Percentiles rank a stretch among this genome's conserved stretches.
Evolutionary conservation across 2,888 invertebrate genomes (phyloP).

Genomic region (Leuctra nigra): DNA sequence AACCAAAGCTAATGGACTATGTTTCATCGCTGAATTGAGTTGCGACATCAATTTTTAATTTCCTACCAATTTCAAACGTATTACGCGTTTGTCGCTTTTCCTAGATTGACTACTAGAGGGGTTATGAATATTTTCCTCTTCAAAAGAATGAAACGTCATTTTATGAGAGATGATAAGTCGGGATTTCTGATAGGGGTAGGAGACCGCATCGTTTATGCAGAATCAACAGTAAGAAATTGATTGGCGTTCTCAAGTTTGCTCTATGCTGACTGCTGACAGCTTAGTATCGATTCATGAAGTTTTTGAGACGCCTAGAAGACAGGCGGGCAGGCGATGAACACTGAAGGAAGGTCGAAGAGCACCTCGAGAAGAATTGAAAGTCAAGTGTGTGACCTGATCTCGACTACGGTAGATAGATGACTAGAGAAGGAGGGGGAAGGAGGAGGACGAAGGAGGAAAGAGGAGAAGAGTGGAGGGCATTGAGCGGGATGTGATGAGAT

Average conservation of each 20-base stretch:
- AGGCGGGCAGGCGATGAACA: background rate
- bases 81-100: too few relatives aligned
- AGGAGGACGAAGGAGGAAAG: background rate
- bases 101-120: too few relatives aligned
- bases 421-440: background rate
- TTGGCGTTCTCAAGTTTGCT: conserved; percentile 14
- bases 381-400: conserved; percentile 12
- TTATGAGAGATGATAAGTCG: too few relatives aligned
- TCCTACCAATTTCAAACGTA: too few relatives aligned
- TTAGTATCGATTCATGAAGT: conserved; percentile 6
- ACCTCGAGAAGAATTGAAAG: conserved; percentile 10
- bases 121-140: too few relatives aligned
- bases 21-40: too few relatives aligned
- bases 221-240: conserved; percentile 13
- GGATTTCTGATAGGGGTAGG: too few relatives aligned
- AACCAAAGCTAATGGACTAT: too few relatives aligned
- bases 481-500: too few relatives aligned
- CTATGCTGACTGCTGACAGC: conserved; percentile 10
- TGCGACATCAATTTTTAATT: too few relatives aligned
- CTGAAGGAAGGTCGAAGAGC: background rate
- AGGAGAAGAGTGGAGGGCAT: too few relatives aligned
- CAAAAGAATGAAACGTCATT: too few relatives aligned
- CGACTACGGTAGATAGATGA: background rate
- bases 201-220: conserved; percentile 9
- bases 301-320: background rate